Evolutionary conservation across 2,797 vertebrate species (phyloP).

Genomic region (Amblyopsis hoosieri): DNA sequence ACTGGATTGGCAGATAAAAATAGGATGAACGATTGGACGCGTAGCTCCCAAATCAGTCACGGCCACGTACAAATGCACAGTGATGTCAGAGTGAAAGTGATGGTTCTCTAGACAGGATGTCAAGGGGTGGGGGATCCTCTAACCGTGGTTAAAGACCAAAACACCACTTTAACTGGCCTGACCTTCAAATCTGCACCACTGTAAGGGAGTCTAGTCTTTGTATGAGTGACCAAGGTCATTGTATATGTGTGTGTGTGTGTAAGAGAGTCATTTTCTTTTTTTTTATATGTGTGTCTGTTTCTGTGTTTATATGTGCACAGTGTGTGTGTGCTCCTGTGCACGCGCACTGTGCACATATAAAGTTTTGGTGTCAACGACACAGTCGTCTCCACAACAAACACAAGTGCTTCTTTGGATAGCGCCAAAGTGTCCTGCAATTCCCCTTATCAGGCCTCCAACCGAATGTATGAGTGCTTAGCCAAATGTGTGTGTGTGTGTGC

Average conservation of each 20-base stretch:
- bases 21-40: conserved; percentile 34
- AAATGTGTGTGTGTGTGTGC: conserved; percentile 18
- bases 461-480: conserved; percentile 43
- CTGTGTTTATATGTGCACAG: conserved; percentile 12
- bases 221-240: conserved; percentile 41
- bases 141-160: conserved; percentile 35
- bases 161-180: conserved; percentile 47
- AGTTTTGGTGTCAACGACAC: conserved; percentile 18
- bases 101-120: conserved; percentile 45
- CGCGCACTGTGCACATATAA: too few relatives aligned
- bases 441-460: conserved; percentile 40
- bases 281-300: too few relatives aligned
- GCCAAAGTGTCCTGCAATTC: conserved; percentile 31
- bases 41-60: conserved; percentile 30
- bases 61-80: conserved; percentile 2
- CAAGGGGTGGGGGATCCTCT: conserved; percentile 5
- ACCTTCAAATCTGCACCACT: conserved; percentile 55
- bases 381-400: conserved; percentile 46
- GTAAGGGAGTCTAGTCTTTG: conserved; percentile 39
- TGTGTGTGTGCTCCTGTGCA: background rate
- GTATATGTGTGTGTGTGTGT: conserved; percentile 14
- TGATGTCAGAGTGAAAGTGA: conserved; percentile 30
- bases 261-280: background rate
- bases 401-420: conserved; percentile 17
- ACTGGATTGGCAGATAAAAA: conserved; percentile 41